These are phyloP conservation scores for Bos javanicus DNA, from an alignment of 2,113 vertebrate species.

Conservation along the genomic window DNA sequence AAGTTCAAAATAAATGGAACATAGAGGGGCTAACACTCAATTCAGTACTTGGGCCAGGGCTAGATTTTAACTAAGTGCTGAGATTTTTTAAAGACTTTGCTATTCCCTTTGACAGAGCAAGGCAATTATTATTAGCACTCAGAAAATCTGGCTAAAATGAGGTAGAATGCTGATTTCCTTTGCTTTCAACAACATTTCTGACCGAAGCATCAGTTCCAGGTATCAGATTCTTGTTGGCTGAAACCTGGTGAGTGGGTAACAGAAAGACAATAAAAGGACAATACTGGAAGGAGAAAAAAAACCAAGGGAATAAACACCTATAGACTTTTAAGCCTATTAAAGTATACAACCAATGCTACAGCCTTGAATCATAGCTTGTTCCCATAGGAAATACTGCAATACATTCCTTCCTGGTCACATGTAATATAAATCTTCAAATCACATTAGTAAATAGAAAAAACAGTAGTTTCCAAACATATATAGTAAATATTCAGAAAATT, in stretches of 20 bases:
- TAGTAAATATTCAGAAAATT: neutral
- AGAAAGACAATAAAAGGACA: constrained; percentile 2
- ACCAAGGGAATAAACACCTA: neutral
- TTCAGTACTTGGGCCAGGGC: neutral
- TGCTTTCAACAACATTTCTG: neutral
- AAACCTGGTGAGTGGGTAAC: constrained; percentile 14
- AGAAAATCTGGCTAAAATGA: neutral
- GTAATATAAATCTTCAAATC: constrained; percentile 6
- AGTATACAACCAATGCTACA: neutral
- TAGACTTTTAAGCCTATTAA: constrained; percentile 21
- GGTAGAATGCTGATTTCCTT: neutral
- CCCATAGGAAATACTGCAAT: neutral
- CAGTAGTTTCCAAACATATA: neutral
- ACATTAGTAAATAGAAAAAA: constrained; percentile 24
- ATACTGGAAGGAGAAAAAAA: neutral
- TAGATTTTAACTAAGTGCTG: constrained; percentile 7
- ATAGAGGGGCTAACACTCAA: neutral
- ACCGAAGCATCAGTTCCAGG: neutral
- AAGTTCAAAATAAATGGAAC: constrained; percentile 31
- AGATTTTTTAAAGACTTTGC: constrained; percentile 4
- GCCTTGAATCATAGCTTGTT: constrained; percentile 34
- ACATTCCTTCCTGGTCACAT: neutral
- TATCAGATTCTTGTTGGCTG: neutral
- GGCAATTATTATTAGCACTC: constrained; percentile 3
- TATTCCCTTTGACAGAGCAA: neutral